Evolutionary conservation across 2,888 invertebrate genomes (phyloP).

Genomic region (Drosophila mimica): DNA sequence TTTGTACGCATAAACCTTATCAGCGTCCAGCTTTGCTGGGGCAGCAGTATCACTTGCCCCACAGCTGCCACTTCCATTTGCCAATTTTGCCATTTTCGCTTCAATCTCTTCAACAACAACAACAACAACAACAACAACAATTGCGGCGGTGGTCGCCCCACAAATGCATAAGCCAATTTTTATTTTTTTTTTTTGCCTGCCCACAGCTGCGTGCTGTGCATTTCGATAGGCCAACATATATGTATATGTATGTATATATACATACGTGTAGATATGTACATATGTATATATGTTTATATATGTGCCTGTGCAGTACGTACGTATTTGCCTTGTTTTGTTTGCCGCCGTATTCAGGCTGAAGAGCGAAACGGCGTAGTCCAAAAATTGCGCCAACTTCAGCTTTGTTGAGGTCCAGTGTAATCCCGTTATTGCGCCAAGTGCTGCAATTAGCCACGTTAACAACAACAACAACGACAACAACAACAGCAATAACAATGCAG

Average conservation of each 20-base stretch:
- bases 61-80: constrained; percentile 5
- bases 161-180: constrained; percentile 59
- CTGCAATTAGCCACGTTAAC: constrained; percentile 66
- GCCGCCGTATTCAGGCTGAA: constrained; percentile 13
- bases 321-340: constrained; percentile 45
- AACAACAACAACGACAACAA: constrained; percentile 18
- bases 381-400: constrained; percentile 16
- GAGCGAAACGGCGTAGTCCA: constrained; percentile 5
- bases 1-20: constrained; percentile 2
- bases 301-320: neutral
- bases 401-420: constrained; percentile 50
- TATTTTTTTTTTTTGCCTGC: constrained; percentile 45
- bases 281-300: neutral
- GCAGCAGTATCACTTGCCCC: constrained; percentile 14
- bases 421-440: constrained; percentile 71
- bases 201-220: constrained; percentile 35
- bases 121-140: constrained; percentile 16
- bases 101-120: constrained; percentile 33
- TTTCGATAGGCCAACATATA: constrained; percentile 21
- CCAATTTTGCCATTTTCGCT: constrained; percentile 18
- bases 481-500: constrained; percentile 8
- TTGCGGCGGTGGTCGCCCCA: constrained; percentile 29
- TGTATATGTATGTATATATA: constrained; percentile 4
- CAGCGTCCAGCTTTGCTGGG: neutral
- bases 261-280: no score